A percentile compares a stretch with the other conserved stretches of the same genome.
Conservation (phyloP, 2,113 vertebrate species). For the Bostrychus sinensis region DNA sequence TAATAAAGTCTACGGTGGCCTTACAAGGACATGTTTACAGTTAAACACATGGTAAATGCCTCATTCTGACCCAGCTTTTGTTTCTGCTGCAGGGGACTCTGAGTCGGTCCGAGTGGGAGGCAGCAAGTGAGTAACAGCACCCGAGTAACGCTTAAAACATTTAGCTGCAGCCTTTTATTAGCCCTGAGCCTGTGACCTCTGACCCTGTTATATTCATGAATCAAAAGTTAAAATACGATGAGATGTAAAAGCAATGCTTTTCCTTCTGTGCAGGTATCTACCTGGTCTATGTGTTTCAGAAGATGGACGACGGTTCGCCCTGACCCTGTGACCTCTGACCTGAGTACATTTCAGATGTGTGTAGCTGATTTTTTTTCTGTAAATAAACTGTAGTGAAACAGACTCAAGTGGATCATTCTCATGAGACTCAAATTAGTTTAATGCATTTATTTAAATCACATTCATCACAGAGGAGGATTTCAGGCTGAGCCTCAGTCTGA, state of each 20-base stretch:
- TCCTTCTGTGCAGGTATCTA: conserved; percentile 86
- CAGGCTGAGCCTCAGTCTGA: no score
- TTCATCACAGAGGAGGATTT: no score
- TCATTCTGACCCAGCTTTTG: neutral
- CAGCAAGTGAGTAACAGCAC: conserved; percentile 86
- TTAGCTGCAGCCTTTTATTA: no score
- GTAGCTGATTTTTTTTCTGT: neutral
- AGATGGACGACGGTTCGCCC: conserved; percentile 63
- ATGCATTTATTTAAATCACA: no score
- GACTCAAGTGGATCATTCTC: no score
- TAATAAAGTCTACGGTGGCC: no score
- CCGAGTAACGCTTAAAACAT: neutral
- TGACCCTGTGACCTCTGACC: neutral
- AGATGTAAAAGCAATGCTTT: neutral
- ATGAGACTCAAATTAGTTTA: no score
- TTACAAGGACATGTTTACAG: no score
- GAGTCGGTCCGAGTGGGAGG: conserved; percentile 96
- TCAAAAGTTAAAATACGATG: no score
- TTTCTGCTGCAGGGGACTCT: conserved; percentile 85
- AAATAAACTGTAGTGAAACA: conserved; percentile 1
- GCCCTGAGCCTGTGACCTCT: no score
- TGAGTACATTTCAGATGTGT: neutral
- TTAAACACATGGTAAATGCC: no score
- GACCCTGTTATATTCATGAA: no score
- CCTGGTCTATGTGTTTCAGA: conserved; percentile 95